A percentile compares a stretch with the other conserved stretches of the same genome.
phyloP scores from a whole-genome alignment of 2,797 vertebrate genomes.

The Sylvia borin region DNA sequence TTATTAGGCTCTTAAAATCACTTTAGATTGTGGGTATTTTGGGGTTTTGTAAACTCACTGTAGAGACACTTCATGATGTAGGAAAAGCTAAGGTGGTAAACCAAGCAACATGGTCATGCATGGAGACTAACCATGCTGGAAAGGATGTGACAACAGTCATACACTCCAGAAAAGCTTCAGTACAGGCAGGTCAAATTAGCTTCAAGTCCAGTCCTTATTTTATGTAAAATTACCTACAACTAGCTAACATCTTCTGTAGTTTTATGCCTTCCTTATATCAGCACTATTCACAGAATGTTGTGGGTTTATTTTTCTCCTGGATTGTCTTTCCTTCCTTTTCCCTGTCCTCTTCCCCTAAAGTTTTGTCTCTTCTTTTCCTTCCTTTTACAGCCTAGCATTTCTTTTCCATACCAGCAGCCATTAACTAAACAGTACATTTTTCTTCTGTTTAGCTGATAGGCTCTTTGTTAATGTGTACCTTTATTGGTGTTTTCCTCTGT shows the following conservation, averaged over 20 bases:
- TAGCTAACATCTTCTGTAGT: background rate
- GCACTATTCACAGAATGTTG: background rate
- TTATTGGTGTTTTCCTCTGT: background rate
- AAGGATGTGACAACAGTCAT: background rate
- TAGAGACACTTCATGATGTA: background rate
- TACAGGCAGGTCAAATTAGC: background rate
- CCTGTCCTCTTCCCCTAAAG: rapidly evolving
- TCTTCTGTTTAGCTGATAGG: background rate
- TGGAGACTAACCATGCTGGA: background rate
- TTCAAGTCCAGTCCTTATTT: background rate
- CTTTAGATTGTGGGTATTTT: background rate
- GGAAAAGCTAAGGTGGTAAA: background rate
- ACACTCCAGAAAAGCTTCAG: background rate
- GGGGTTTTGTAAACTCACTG: background rate
- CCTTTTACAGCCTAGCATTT: background rate
- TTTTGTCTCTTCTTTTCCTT: background rate
- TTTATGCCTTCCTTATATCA: background rate
- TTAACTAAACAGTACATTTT: background rate
- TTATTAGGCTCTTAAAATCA: background rate
- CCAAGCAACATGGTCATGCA: background rate
- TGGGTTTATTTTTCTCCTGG: background rate
- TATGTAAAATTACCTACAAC: background rate
- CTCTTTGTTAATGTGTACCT: background rate
- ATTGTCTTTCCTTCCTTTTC: background rate
- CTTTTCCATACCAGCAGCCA: background rate